Evolutionary conservation across 2,113 vertebrate genomes (phyloP), one percentile per base, ranked within the genome.

Genomic region (Clarias gariepinus): DNA sequence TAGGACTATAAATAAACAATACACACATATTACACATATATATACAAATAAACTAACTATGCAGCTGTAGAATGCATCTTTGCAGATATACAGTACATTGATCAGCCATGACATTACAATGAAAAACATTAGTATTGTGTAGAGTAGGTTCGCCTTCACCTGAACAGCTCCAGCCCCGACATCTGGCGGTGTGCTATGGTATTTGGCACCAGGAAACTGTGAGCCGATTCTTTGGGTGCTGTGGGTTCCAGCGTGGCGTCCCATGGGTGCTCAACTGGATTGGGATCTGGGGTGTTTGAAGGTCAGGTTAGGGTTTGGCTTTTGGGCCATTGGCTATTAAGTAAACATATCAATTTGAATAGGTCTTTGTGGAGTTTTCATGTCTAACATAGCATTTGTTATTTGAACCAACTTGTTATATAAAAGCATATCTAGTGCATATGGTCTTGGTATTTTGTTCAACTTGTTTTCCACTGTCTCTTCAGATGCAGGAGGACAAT

Each of bases 401-500:
- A 1, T 28, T 28, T 18, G 11, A 74, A 36, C 47, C 23, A 36
- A 73, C 18, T 5, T 25, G 21, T 41, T 73, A 71, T 33, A 69
- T 28, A 30, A 69, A 33, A 16, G n/a, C 66, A 52, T 77, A n/a
- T 77, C 23, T 77, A 47, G 9, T 10, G n/a, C n/a, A 57, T 30
- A 19, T 6, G 23, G 52, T 77, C 52, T 76, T 76, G 53, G 0
- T 57, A 30, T 28, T 36, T 15, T 47, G 30, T n/a, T 47, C 30
- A 58, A 10, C 9, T 47, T 76, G 1, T 60, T 41, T 58, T 63
- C 52, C 21, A 57, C 85, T 63, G 21, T 61, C 52, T 71, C 15
- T 73, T 7, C 86, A 97, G 95, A 85, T 95, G 95, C 91, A 92
- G 94, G 41, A 91, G 88, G 83, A 96, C 96, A 2, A 92, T 96